These are phyloP conservation scores for Hoplodrina blanda DNA, from an alignment of 2,888 invertebrate genomes.

Conservation along the genomic window DNA sequence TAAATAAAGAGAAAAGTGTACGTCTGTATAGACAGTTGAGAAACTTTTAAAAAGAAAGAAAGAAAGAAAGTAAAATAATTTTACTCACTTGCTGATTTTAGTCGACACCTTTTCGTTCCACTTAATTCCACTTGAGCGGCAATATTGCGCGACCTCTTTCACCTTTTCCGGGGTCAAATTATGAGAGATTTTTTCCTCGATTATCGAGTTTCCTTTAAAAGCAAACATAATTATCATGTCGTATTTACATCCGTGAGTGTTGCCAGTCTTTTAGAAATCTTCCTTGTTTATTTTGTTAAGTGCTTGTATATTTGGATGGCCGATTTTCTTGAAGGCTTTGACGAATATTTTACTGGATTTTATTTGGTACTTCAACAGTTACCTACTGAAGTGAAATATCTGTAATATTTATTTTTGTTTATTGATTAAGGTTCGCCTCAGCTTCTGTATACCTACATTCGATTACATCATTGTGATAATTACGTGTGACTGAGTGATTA, in stretches of 20 bases:
- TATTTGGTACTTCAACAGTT: not conserved
- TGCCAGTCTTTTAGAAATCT: conserved; percentile 16
- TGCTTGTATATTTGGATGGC: not conserved
- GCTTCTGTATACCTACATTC: no score
- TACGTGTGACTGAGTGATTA: no score
- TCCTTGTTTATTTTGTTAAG: conserved; percentile 15
- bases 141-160: conserved; percentile 19
- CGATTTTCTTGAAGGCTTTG: not conserved
- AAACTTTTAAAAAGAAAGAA: not conserved
- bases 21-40: no score
- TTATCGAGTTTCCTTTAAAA: conserved; percentile 48
- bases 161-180: conserved; percentile 23
- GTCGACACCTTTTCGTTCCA: conserved; percentile 15
- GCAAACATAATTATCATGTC: conserved; percentile 45
- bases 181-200: conserved; percentile 14
- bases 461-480: no score
- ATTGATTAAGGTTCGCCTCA: no score
- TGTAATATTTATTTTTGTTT: no score
- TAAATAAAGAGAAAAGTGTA: no score
- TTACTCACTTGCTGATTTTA: not conserved
- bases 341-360: not conserved
- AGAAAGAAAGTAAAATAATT: conserved; percentile 3
- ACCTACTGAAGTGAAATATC: no score
- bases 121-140: conserved; percentile 13
- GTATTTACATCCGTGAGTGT: conserved; percentile 17